A percentile compares a stretch with the other conserved stretches of the same genome.
Conservation (phyloP, 2,113 vertebrate species). For the Pseudopipra pipra region DNA sequence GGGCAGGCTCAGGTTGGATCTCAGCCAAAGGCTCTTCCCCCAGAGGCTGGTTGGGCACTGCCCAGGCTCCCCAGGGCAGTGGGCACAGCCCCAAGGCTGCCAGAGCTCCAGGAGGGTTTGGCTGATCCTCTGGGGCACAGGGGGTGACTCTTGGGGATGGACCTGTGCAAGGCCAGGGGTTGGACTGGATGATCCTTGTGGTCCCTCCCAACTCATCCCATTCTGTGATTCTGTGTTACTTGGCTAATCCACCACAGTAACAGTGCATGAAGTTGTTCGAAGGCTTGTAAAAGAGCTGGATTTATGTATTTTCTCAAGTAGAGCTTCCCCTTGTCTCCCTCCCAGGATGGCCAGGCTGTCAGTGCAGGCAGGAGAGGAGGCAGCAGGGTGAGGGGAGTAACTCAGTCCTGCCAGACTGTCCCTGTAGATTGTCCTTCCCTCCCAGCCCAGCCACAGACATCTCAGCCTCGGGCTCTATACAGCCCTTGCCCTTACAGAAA, state of each 20-base stretch:
- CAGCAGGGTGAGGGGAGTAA: background rate
- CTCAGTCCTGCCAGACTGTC: background rate
- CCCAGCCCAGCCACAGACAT: background rate
- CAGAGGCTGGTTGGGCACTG: too few relatives aligned
- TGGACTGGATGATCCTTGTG: background rate
- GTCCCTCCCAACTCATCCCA: background rate
- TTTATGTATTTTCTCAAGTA: background rate
- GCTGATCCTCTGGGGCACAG: background rate
- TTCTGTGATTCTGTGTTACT: background rate
- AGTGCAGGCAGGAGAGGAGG: background rate
- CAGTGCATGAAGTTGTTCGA: background rate
- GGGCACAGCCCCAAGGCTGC: background rate
- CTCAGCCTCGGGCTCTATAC: too few relatives aligned
- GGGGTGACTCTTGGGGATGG: background rate
- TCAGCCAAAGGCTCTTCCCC: too few relatives aligned
- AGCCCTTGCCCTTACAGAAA: background rate
- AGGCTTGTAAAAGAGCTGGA: background rate
- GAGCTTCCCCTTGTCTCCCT: background rate
- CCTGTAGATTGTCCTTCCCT: background rate
- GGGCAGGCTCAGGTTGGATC: too few relatives aligned
- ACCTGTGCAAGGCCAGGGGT: background rate
- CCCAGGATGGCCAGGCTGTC: background rate
- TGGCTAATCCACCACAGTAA: accelerated
- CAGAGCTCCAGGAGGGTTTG: background rate
- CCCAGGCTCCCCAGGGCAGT: too few relatives aligned